Evolutionary conservation across 1,140 invertebrate genomes (phyloP).

Genomic region (Apocrypta bakeri): DNA sequence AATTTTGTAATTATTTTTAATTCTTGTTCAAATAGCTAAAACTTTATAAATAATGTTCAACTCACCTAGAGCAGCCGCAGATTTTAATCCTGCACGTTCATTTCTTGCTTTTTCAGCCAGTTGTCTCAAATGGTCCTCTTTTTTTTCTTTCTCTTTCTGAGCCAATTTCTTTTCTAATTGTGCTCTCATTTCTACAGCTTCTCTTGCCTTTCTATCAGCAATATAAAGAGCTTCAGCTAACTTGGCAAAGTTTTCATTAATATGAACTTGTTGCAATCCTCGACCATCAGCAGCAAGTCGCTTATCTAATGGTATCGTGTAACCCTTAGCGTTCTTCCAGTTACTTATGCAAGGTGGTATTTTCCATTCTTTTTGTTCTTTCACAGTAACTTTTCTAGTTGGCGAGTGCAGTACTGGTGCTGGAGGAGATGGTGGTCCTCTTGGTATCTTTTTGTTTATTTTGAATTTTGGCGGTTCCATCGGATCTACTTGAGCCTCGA

Average conservation of each 20-base stretch:
- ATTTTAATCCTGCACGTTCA: slow-evolving; percentile 90
- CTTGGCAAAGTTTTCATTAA: slow-evolving; percentile 99
- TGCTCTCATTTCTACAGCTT: slow-evolving; percentile 96
- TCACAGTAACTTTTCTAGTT: slow-evolving; percentile 96
- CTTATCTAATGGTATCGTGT: slow-evolving; percentile 99
- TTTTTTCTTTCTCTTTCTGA: slow-evolving; percentile 98
- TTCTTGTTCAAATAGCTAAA: neutral
- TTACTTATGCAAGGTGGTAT: slow-evolving; percentile 99
- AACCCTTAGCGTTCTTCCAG: slow-evolving; percentile 99
- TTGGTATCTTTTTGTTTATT: slow-evolving; percentile 96
- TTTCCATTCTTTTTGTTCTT: slow-evolving; percentile 99
- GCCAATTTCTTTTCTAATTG: slow-evolving; percentile 97
- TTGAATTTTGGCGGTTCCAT: slow-evolving; percentile 99
- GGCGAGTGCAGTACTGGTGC: slow-evolving; percentile 98
- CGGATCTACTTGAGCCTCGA: slow-evolving; percentile 96
- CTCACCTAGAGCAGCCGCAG: slow-evolving; percentile 63
- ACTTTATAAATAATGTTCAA: neutral
- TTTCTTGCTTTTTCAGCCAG: slow-evolving; percentile 97
- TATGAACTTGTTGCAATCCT: slow-evolving; percentile 96
- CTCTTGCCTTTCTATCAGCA: slow-evolving; percentile 97
- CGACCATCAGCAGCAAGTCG: slow-evolving; percentile 97
- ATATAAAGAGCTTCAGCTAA: slow-evolving; percentile 98
- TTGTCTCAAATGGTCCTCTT: slow-evolving; percentile 94
- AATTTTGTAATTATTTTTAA: slow-evolving; percentile 41
- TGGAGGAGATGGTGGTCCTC: slow-evolving; percentile 98